Conservation (phyloP, 2,113 vertebrate species). For the Thamnophis sirtalis region DNA sequence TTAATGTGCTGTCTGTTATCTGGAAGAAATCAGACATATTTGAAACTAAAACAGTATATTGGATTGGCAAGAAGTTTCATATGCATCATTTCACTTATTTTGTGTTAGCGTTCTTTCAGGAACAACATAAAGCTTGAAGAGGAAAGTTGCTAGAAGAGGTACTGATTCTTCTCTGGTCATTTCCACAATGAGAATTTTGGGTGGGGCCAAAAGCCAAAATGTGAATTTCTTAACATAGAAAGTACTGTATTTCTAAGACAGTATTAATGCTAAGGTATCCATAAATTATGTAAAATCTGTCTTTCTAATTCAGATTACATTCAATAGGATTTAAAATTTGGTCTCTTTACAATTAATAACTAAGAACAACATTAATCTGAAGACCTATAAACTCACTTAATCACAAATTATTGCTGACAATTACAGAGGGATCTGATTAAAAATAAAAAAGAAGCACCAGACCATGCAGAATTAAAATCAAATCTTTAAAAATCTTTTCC, state of each 20-base stretch:
- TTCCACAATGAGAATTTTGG: background rate
- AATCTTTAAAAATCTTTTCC: background rate
- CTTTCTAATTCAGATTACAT: background rate
- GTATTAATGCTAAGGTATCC: background rate
- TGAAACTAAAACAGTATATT: background rate
- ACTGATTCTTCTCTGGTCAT: background rate
- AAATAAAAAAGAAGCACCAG: background rate
- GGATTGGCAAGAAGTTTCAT: background rate
- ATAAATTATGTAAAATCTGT: background rate
- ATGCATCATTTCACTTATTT: background rate
- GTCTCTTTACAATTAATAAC: background rate
- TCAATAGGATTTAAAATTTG: background rate
- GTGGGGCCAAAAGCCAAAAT: background rate
- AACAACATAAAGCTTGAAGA: background rate
- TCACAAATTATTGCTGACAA: background rate
- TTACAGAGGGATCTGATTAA: background rate
- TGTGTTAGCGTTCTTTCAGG: background rate
- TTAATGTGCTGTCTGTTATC: conserved; percentile 95
- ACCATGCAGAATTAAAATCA: background rate
- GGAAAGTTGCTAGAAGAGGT: background rate
- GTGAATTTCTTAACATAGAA: background rate
- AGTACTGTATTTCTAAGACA: background rate
- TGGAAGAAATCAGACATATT: conserved; percentile 44
- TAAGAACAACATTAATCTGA: background rate
- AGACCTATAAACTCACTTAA: background rate